Evolutionary conservation across 2,888 invertebrate genomes (phyloP), one percentile per base, ranked within the genome.

Genomic region (Hirtodrosophila cameraria): DNA sequence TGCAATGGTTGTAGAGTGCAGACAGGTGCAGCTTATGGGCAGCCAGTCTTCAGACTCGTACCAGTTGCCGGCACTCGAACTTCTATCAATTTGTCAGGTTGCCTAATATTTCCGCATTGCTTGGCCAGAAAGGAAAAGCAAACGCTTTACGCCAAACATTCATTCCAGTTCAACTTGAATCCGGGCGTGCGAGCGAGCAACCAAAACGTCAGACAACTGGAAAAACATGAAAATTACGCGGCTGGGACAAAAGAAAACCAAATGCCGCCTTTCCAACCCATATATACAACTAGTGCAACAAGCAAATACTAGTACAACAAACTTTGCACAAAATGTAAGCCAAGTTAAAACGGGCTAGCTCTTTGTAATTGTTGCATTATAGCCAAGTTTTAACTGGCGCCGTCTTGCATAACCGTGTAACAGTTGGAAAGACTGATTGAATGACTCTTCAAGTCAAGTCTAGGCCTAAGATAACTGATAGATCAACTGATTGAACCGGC

Each of bases 51-150:
- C n/a, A n/a, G n/a, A 25, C 35, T 18, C 35, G 42, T 48, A 57
- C 42, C 61, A 28, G 49, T 33, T 43, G 52, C 52, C 43, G 49
- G 62, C 42, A 50, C 50, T 70, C 42, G 36, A 69, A 69, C 71
- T 74, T 74, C 75, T 74, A 74, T 69, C 55, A 55, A 74, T 55
- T 45, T 72, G 55, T 33, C 52, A 38, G 43, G 25, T 62, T 65
- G 57, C 43, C 45, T 62, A 58, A 81, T 62, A 72, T 49, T 79
- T 79, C 79, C 85, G 86, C 86, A 76, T 85, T 61, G 59, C 50
- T 38, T 53, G 43, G 39, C 33, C 39, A 53, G n/a, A 38, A 49
- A 35, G n/a, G 33, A 36, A 70, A 63, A 35, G 11, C 28, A 25
- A 63, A 33, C 13, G 16, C 18, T 11, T 20, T 15, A 18, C 1